A percentile compares a stretch with the other conserved stretches of the same genome.
Evolutionary conservation across 1,140 invertebrate genomes (phyloP).

Genomic region (Drosophila trapezifrons): DNA sequence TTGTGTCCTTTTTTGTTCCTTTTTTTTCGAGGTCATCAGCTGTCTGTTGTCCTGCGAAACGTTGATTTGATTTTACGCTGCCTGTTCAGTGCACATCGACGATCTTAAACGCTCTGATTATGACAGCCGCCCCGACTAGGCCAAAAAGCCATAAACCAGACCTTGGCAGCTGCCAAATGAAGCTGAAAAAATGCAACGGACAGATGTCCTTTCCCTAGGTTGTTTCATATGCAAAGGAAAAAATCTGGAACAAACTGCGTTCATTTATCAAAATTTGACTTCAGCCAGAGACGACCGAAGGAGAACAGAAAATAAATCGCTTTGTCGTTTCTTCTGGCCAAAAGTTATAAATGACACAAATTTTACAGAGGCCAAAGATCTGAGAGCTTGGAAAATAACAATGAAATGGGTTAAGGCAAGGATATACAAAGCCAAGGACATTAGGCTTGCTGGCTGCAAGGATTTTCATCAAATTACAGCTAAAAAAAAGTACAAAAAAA

Average conservation of each 20-base stretch:
- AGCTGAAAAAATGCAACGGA: constrained; percentile 71
- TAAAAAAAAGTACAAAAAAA: constrained; percentile 8
- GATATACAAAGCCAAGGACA: constrained; percentile 2
- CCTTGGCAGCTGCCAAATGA: constrained; percentile 57
- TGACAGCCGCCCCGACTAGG: constrained; percentile 27
- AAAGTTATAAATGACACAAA: constrained; percentile 66
- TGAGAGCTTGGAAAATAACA: constrained; percentile 10
- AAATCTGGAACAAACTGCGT: constrained; percentile 24
- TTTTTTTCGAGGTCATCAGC: constrained; percentile 24
- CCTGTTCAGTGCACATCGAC: constrained; percentile 38
- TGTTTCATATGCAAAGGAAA: constrained; percentile 41
- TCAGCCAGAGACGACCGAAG: constrained; percentile 25
- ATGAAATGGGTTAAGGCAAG: constrained; percentile 16
- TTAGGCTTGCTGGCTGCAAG: constrained; percentile 13
- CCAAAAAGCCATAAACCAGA: constrained; percentile 45
- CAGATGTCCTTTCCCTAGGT: constrained; percentile 34
- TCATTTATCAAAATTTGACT: constrained; percentile 75
- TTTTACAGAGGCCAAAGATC: constrained; percentile 19
- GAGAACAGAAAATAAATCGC: constrained; percentile 64
- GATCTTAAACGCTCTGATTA: constrained; percentile 48
- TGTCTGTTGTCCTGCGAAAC: constrained; percentile 38
- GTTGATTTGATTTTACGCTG: constrained; percentile 54
- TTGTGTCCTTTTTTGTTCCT: neutral
- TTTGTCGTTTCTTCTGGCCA: constrained; percentile 28
- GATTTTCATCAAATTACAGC: neutral